These are phyloP conservation scores for Acleris sparsana DNA, from an alignment of 2,888 invertebrate species.

Conservation along the genomic window DNA sequence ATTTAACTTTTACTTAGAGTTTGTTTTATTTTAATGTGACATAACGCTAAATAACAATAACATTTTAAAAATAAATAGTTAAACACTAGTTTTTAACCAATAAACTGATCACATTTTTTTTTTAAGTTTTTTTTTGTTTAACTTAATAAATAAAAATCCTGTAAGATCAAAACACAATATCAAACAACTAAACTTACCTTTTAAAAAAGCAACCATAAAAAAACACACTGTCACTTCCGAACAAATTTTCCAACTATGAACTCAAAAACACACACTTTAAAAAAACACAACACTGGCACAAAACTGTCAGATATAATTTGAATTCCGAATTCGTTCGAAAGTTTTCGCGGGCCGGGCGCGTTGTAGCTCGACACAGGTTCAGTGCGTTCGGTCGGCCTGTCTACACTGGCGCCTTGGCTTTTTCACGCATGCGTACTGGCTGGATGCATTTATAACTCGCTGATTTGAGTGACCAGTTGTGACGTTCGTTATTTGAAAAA, in stretches of 20 bases:
- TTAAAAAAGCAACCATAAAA: slow-evolving; percentile 1
- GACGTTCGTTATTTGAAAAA: slow-evolving; percentile 23
- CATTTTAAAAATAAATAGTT: no score
- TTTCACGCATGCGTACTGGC: slow-evolving; percentile 28
- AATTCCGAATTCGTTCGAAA: slow-evolving; percentile 25
- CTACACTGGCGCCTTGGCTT: slow-evolving; percentile 32
- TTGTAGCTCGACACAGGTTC: slow-evolving; percentile 7
- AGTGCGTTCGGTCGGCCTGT: slow-evolving; percentile 14
- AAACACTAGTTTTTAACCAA: no score
- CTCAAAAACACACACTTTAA: slow-evolving; percentile 20
- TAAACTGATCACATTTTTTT: no score
- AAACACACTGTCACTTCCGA: neutral
- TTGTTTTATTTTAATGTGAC: no score
- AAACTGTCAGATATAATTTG: slow-evolving; percentile 1
- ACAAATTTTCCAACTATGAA: slow-evolving; percentile 1
- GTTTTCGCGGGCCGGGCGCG: slow-evolving; percentile 21
- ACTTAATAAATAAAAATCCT: no score
- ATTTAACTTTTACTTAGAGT: no score
- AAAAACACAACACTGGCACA: slow-evolving; percentile 29
- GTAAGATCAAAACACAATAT: no score
- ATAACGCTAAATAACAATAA: no score
- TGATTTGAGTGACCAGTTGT: slow-evolving; percentile 6
- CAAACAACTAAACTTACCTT: neutral
- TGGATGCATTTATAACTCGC: slow-evolving; percentile 30
- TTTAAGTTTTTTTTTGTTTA: no score